phyloP scores from a whole-genome alignment of 2,888 invertebrate genomes.

The Cerceris ruficornis region DNA sequence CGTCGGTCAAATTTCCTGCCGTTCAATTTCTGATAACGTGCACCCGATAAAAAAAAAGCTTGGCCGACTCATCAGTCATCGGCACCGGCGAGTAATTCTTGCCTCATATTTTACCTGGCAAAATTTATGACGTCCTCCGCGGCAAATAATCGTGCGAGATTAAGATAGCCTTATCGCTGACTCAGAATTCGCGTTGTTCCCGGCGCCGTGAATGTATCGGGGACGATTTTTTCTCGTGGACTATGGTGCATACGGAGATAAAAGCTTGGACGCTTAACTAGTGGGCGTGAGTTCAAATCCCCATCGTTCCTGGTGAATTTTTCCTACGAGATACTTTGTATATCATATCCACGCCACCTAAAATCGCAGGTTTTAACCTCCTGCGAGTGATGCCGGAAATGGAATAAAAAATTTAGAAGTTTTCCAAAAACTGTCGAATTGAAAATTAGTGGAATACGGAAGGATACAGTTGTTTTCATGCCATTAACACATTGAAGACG shows the following conservation, averaged over 20 bases:
- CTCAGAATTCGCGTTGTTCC: conserved; percentile 14
- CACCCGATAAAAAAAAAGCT: conserved; percentile 17
- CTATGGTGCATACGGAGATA: neutral
- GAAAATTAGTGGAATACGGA: too few relatives aligned
- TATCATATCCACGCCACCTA: too few relatives aligned
- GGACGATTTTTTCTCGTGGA: neutral
- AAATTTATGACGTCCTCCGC: conserved; percentile 27
- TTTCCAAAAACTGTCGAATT: too few relatives aligned
- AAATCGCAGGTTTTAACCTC: too few relatives aligned
- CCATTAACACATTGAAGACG: too few relatives aligned
- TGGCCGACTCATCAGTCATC: conserved; percentile 14
- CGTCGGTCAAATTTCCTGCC: conserved; percentile 7
- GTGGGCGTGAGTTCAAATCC: too few relatives aligned
- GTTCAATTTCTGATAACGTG: conserved; percentile 37
- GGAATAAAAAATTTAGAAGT: too few relatives aligned
- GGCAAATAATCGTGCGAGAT: conserved; percentile 48
- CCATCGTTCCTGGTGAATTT: too few relatives aligned
- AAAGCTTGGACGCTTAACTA: too few relatives aligned
- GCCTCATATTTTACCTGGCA: conserved; percentile 17
- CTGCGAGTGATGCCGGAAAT: too few relatives aligned
- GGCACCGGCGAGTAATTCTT: neutral
- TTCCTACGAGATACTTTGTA: too few relatives aligned
- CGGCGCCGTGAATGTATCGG: neutral
- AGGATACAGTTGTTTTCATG: too few relatives aligned
- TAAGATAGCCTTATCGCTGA: conserved; percentile 51